Evolutionary conservation across 2,113 vertebrate species (phyloP).

Genomic region (Siphamia tubifer): DNA sequence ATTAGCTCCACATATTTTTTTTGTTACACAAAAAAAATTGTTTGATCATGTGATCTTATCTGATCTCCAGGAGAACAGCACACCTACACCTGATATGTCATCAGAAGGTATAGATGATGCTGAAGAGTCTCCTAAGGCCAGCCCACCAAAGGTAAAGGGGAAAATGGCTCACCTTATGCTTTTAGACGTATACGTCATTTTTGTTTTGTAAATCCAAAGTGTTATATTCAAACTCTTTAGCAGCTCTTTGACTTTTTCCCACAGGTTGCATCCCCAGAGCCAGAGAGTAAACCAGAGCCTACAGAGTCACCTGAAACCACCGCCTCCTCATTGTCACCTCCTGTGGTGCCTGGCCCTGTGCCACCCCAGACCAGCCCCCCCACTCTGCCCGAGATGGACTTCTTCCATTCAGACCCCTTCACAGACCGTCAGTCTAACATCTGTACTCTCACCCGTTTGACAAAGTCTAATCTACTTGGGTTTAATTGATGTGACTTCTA

Average conservation of each 20-base stretch:
- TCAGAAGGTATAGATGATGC: slow-evolving; percentile 41
- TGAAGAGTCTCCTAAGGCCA: slow-evolving; percentile 49
- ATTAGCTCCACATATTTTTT: no score
- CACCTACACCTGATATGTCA: slow-evolving; percentile 27
- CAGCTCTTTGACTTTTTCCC: neutral
- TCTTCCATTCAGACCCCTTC: slow-evolving; percentile 95
- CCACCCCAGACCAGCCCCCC: slow-evolving; percentile 67
- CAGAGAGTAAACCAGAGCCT: slow-evolving; percentile 78
- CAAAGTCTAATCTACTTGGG: no score
- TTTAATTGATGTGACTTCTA: neutral
- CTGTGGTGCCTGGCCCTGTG: slow-evolving; percentile 68
- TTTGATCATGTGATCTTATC: neutral
- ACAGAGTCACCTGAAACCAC: slow-evolving; percentile 62
- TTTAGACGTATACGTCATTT: neutral
- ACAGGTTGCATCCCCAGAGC: slow-evolving; percentile 85
- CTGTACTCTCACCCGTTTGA: neutral
- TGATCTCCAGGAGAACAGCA: slow-evolving; percentile 60
- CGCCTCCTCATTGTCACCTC: slow-evolving; percentile 69
- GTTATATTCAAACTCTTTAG: neutral
- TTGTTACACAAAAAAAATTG: no score
- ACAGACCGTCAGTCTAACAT: slow-evolving; percentile 87
- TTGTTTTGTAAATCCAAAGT: neutral
- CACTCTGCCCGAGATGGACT: slow-evolving; percentile 85
- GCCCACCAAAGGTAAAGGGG: slow-evolving; percentile 59
- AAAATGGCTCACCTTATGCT: neutral